Evolutionary conservation across 1,140 invertebrate species (phyloP).

Genomic region (Colletes latitarsis): DNA sequence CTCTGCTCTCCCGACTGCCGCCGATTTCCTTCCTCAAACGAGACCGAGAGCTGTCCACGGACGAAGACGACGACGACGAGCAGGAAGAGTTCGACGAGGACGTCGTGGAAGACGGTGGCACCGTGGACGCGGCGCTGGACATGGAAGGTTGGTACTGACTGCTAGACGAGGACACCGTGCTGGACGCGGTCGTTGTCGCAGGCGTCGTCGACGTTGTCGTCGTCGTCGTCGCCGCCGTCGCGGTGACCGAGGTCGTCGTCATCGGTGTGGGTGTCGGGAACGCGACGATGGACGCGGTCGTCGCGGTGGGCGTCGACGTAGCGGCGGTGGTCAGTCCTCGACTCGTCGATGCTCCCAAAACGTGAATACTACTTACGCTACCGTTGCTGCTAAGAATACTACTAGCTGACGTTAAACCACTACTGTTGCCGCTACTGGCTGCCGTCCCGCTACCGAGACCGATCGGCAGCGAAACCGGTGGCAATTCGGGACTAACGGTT

Average conservation of each 20-base stretch:
- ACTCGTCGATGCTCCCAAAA: slow-evolving; percentile 67
- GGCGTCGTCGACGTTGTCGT: slow-evolving; percentile 47
- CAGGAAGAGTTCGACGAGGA: slow-evolving; percentile 51
- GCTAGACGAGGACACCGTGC: slow-evolving; percentile 30
- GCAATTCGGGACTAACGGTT: slow-evolving; percentile 78
- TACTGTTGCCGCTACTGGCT: slow-evolving; percentile 61
- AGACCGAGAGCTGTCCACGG: slow-evolving; percentile 53
- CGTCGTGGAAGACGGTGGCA: slow-evolving; percentile 58
- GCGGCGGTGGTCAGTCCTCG: slow-evolving; percentile 53
- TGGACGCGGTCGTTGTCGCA: slow-evolving; percentile 52
- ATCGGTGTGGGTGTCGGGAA: slow-evolving; percentile 17
- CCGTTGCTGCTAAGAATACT: slow-evolving; percentile 62
- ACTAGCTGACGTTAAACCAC: slow-evolving; percentile 60
- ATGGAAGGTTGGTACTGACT: slow-evolving; percentile 45
- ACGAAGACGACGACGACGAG: slow-evolving; percentile 58
- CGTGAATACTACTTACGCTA: slow-evolving; percentile 63
- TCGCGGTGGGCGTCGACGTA: slow-evolving; percentile 31
- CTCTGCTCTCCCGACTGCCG: slow-evolving; percentile 57
- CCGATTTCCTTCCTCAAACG: slow-evolving; percentile 52
- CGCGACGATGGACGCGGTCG: slow-evolving; percentile 42
- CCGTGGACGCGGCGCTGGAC: slow-evolving; percentile 24
- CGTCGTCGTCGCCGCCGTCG: slow-evolving; percentile 42
- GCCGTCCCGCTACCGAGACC: slow-evolving; percentile 53
- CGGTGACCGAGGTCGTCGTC: slow-evolving; percentile 31
- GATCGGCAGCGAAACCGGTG: slow-evolving; percentile 76